Percentiles rank a stretch among this genome's conserved stretches.
phyloP scores from a whole-genome alignment of 2,888 invertebrate genomes.

The Synergus umbraculus region DNA sequence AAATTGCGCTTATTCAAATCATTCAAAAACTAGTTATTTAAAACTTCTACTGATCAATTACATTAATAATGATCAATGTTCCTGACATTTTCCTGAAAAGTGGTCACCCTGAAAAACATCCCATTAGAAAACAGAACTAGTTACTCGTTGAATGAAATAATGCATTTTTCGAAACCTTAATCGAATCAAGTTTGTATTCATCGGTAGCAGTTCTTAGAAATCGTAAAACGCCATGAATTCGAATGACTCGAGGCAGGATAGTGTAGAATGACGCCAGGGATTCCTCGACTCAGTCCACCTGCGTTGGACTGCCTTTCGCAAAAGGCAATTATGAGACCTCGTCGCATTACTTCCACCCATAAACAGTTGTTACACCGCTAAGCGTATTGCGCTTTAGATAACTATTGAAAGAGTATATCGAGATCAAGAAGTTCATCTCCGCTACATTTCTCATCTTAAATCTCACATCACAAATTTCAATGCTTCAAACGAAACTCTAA shows the following conservation, averaged over 20 bases:
- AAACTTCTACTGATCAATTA: no score
- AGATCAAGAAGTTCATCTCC: neutral
- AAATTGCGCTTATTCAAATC: no score
- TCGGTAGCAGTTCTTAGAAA: constrained; percentile 14
- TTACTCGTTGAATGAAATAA: neutral
- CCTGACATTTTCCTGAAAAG: no score
- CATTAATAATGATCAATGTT: no score
- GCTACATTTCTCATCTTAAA: neutral
- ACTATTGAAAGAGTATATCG: neutral
- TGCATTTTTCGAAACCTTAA: constrained; percentile 4
- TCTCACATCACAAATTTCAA: neutral
- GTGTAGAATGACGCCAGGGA: constrained; percentile 15
- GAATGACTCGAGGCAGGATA: constrained; percentile 22
- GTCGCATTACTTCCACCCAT: constrained; percentile 59
- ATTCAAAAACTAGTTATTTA: no score
- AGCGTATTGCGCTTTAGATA: constrained; percentile 41
- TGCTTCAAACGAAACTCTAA: neutral
- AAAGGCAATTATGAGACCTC: constrained; percentile 63
- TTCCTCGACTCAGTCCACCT: constrained; percentile 46
- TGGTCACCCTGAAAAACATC: neutral
- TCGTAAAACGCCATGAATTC: constrained; percentile 29
- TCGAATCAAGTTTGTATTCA: neutral
- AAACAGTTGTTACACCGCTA: constrained; percentile 54
- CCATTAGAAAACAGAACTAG: neutral
- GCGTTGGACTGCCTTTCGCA: constrained; percentile 54